Conservation (phyloP, 1,140 invertebrate species). For the Platyscapa corneri region DNA sequence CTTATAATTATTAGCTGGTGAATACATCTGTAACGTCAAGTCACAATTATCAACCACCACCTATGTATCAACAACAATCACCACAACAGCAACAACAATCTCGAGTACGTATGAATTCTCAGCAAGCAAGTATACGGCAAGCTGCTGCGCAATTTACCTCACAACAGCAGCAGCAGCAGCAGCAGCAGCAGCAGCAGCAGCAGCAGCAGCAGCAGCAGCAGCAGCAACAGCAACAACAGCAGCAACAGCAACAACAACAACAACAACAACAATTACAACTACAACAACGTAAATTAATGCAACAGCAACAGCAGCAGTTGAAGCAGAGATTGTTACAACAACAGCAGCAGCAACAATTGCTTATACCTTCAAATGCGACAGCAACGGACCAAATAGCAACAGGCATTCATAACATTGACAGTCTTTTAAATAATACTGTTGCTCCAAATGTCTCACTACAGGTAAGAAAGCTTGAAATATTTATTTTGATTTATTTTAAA, state of each 20-base stretch:
- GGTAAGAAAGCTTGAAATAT: slow-evolving; percentile 64
- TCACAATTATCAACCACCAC: slow-evolving; percentile 73
- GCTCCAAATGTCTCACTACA: slow-evolving; percentile 86
- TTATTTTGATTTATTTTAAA: slow-evolving; percentile 35
- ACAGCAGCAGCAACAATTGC: slow-evolving; percentile 82
- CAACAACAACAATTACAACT: slow-evolving; percentile 68
- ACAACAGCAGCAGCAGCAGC: slow-evolving; percentile 75
- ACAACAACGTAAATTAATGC: slow-evolving; percentile 64
- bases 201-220: slow-evolving; percentile 74
- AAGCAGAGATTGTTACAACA: slow-evolving; percentile 79
- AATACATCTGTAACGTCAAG: slow-evolving; percentile 70
- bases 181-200: slow-evolving; percentile 82
- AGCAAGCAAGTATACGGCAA: slow-evolving; percentile 64
- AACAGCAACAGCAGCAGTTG: slow-evolving; percentile 73
- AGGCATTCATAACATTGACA: slow-evolving; percentile 84
- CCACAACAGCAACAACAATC: slow-evolving; percentile 60
- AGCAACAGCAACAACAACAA: slow-evolving; percentile 71
- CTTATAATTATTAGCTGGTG: slow-evolving; percentile 61
- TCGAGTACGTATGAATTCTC: slow-evolving; percentile 67
- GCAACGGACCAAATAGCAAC: slow-evolving; percentile 77
- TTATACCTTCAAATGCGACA: slow-evolving; percentile 80
- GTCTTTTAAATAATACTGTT: slow-evolving; percentile 85
- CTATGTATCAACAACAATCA: slow-evolving; percentile 73
- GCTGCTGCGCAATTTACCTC: slow-evolving; percentile 64
- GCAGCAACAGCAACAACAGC: slow-evolving; percentile 83